These are phyloP conservation scores for Caiman crocodilus DNA, from an alignment of 2,797 vertebrate genomes.

Conservation along the genomic window DNA sequence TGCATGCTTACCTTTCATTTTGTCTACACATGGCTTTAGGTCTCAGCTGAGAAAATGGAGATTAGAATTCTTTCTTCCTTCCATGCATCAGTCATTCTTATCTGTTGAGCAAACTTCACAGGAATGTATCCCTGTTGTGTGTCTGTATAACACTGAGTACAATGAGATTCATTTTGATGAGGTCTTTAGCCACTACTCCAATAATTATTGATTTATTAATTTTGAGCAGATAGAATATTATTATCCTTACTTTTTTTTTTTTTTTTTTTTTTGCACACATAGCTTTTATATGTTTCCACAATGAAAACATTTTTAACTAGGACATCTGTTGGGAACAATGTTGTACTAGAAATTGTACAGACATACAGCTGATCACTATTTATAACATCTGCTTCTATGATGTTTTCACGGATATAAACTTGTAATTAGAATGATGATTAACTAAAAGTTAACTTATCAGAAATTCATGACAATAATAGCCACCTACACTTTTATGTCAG, in stretches of 20 bases:
- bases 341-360: background rate
- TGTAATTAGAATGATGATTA: background rate
- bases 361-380: background rate
- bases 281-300: too few species aligned
- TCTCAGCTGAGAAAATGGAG: background rate
- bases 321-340: background rate
- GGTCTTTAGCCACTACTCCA: background rate
- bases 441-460: background rate
- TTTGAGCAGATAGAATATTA: background rate
- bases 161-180: background rate
- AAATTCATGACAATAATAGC: background rate
- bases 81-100: too few species aligned
- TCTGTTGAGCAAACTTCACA: too few species aligned
- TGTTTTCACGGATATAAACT: background rate
- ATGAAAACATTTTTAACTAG: background rate
- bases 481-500: background rate
- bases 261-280: too few species aligned
- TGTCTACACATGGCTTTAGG: too few species aligned
- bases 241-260: too few species aligned
- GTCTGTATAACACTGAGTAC: background rate
- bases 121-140: background rate
- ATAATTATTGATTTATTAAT: background rate
- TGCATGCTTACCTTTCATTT: too few species aligned
- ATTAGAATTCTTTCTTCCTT: background rate
- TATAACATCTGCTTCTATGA: background rate